Evolutionary conservation across 2,113 vertebrate species (phyloP), one percentile per base, ranked within the genome.

Genomic region (Passer montanus): DNA sequence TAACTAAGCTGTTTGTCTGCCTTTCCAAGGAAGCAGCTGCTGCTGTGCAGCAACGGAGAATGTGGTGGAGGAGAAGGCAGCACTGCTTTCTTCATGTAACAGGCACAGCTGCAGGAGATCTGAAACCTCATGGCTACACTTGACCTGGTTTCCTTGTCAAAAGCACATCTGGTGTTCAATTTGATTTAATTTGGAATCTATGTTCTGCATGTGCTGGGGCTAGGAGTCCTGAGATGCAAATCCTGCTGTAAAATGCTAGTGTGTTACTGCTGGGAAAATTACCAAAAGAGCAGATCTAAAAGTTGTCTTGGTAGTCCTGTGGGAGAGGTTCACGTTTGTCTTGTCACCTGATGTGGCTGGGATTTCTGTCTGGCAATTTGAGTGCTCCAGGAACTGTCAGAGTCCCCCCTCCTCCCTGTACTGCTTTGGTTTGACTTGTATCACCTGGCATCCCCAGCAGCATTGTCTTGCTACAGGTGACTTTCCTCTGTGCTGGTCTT

Each of bases 91-190:
- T 73, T 76, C 78, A 16, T 3, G 3, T 28, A 76, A 62, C 19
- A 59, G 73, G 52, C 73, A 55, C 78, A 80, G 92, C 94, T 93
- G 90, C 67, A 66, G 63, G 63, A 95, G 86, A 90, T 90, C 75
- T 60, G 76, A 83, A 92, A 76, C 70, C 30, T 75, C 0, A 1
- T 92, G 78, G 70, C 58, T 76, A 56, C 60, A 56, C 86, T 95
- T 96, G 93, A 92, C 89, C 91, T 86, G 91, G 28, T 90, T 96
- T 94, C 37, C 76, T 86, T 90, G 83, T 81, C 89, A 88, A 60
- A 88, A 88, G 44, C 75, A 76, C 89, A 94, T 92, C 86, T 95
- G 91, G 72, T 86, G 94, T 90, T 93, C 49, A 66, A 1, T 90
- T 72, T 75, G n/a, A 68, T 64, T 79, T 94, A 90, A 58, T 59